Conservation (phyloP, 2,113 vertebrate genomes). For the Apteryx mantelli region DNA sequence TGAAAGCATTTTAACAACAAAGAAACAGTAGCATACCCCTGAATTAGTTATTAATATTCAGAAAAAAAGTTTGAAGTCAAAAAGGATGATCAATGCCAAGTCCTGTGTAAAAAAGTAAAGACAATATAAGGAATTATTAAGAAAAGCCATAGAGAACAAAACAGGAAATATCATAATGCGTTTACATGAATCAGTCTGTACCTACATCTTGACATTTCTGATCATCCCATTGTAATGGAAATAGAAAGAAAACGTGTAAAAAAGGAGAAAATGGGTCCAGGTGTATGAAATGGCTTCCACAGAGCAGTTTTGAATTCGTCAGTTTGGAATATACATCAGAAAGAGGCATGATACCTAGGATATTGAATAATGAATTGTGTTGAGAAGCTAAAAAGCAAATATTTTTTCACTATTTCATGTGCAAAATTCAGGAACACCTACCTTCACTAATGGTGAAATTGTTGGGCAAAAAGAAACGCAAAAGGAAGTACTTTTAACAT, state of each 20-base stretch:
- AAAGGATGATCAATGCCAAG: neutral
- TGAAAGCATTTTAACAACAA: neutral
- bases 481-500: neutral
- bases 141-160: neutral
- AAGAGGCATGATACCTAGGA: neutral
- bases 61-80: neutral
- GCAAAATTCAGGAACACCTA: neutral
- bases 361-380: neutral
- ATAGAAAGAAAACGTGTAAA: neutral
- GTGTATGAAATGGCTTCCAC: neutral
- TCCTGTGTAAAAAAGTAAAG: neutral
- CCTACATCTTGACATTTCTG: neutral
- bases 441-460: neutral
- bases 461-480: neutral
- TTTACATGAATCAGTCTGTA: neutral
- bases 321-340: neutral
- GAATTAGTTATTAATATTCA: neutral
- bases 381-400: neutral
- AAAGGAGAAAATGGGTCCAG: neutral
- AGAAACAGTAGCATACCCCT: neutral
- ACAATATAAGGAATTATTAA: neutral
- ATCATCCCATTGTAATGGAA: neutral
- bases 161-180: neutral
- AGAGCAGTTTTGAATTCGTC: neutral
- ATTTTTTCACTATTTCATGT: neutral